These are phyloP conservation scores for Cyprinodon tularosa DNA, from an alignment of 2,113 vertebrate species.

Conservation along the genomic window DNA sequence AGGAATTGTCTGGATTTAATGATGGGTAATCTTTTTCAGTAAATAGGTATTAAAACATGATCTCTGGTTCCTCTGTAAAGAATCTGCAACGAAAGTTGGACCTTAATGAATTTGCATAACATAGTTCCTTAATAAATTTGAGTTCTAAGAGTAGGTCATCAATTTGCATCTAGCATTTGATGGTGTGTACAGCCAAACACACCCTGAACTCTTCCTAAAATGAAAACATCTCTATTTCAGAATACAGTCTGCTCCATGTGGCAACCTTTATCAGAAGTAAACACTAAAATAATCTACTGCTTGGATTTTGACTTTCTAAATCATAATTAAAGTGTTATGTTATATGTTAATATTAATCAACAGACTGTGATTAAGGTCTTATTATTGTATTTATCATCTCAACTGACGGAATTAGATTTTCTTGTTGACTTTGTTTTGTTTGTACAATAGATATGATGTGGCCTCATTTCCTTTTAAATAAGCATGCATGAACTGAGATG, in stretches of 20 bases:
- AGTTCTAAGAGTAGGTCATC: neutral
- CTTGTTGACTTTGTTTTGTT: slow-evolving; percentile 40
- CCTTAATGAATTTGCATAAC: neutral
- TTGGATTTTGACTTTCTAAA: neutral
- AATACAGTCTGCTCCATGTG: neutral
- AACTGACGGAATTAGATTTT: slow-evolving; percentile 51
- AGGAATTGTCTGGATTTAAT: neutral
- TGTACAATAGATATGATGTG: slow-evolving; percentile 42
- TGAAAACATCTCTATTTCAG: neutral
- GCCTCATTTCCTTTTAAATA: slow-evolving; percentile 72
- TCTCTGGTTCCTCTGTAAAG: neutral
- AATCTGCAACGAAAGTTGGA: neutral
- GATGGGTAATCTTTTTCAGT: neutral
- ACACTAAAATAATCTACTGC: neutral
- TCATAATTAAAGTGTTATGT: neutral
- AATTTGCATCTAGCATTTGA: neutral
- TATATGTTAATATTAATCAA: neutral
- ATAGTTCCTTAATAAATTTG: neutral
- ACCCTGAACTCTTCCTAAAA: neutral
- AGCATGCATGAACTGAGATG: slow-evolving; percentile 66
- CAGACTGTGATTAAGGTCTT: neutral
- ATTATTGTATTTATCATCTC: slow-evolving; percentile 8
- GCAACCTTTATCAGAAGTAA: neutral
- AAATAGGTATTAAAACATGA: neutral
- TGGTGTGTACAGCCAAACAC: neutral